phyloP scores from a whole-genome alignment of 2,888 invertebrate genomes.

The Cremastinae sp. region DNA sequence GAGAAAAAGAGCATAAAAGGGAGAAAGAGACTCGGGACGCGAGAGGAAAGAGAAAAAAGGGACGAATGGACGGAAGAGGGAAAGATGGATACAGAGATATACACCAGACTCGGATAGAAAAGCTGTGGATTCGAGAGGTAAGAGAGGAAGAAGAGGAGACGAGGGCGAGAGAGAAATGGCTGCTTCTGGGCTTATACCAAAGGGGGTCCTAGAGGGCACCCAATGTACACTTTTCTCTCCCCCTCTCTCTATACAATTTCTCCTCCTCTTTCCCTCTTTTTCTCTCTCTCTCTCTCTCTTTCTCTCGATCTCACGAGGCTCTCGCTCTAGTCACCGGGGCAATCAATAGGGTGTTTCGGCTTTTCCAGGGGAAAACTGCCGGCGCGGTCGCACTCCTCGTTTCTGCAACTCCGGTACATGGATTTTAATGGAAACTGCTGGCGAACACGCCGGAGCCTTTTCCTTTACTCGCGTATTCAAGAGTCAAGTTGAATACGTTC shows the following conservation, averaged over 20 bases:
- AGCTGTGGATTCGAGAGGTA: slow-evolving; percentile 53
- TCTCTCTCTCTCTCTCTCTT: slow-evolving; percentile 17
- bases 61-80: slow-evolving; percentile 53
- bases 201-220: slow-evolving; percentile 61
- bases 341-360: slow-evolving; percentile 83
- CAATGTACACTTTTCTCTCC: slow-evolving; percentile 22
- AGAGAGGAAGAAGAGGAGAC: slow-evolving; percentile 61
- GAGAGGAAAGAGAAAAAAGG: slow-evolving; percentile 41
- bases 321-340: slow-evolving; percentile 69
- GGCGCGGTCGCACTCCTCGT: slow-evolving; percentile 68
- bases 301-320: slow-evolving; percentile 66
- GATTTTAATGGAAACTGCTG: slow-evolving; percentile 40
- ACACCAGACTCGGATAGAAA: slow-evolving; percentile 37
- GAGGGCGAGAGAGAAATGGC: slow-evolving; percentile 52
- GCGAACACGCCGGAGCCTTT: slow-evolving; percentile 17
- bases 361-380: slow-evolving; percentile 76
- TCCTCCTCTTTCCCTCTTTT: background rate
- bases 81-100: slow-evolving; percentile 49
- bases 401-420: slow-evolving; percentile 49
- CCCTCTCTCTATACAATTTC: background rate
- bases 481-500: background rate
- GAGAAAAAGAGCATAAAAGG: slow-evolving; percentile 37
- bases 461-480: background rate
- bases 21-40: slow-evolving; percentile 42
- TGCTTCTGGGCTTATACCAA: slow-evolving; percentile 60